phyloP scores from a whole-genome alignment of 2,888 invertebrate species.

The Drosophila kanekoi region DNA sequence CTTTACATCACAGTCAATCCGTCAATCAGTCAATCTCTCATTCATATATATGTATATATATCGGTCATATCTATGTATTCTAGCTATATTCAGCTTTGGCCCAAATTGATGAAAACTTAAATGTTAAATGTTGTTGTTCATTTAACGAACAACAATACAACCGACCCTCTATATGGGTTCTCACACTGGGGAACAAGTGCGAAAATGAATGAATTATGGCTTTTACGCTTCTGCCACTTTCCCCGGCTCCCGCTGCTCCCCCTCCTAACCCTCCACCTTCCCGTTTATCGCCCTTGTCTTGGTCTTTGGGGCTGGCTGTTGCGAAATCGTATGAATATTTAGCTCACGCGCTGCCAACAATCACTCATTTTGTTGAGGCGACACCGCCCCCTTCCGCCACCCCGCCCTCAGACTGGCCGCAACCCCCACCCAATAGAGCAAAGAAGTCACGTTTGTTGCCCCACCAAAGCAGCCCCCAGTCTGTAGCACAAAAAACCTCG shows the following conservation, averaged over 20 bases:
- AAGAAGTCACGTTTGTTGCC: constrained; percentile 67
- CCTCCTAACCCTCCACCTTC: neutral
- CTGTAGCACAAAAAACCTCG: constrained; percentile 30
- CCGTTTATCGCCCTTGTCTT: too few relatives aligned
- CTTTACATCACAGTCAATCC: too few relatives aligned
- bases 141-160: neutral
- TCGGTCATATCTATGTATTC: too few relatives aligned
- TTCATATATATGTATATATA: too few relatives aligned
- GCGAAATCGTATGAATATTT: constrained; percentile 72
- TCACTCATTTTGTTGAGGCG: constrained; percentile 69
- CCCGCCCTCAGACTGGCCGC: neutral
- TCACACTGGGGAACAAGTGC: constrained; percentile 17
- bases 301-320: constrained; percentile 13
- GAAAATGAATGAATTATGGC: constrained; percentile 63
- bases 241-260: neutral
- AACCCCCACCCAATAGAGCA: constrained; percentile 17
- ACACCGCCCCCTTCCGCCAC: constrained; percentile 15
- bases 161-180: neutral
- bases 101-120: constrained; percentile 20
- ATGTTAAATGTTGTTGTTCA: too few relatives aligned
- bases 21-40: too few relatives aligned
- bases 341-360: constrained; percentile 76
- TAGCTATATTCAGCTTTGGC: constrained; percentile 4
- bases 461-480: neutral
- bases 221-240: constrained; percentile 4